These are phyloP conservation scores for Drosophila gaucha DNA, from an alignment of 2,888 invertebrate species.

Conservation along the genomic window DNA sequence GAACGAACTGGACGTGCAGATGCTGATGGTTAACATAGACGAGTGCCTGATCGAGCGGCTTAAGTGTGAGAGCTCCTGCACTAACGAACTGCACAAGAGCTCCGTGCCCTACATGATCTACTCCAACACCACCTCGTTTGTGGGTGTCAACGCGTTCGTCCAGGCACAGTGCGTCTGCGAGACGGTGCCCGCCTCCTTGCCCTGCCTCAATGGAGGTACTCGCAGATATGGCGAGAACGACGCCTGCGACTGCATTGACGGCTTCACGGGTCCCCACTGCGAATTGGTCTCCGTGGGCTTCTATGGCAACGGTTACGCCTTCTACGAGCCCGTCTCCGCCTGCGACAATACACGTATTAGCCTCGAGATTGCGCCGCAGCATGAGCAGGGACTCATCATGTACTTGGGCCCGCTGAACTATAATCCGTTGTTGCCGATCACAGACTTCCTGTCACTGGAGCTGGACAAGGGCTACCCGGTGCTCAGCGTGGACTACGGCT, in stretches of 20 bases:
- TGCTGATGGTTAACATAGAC: slow-evolving; percentile 95
- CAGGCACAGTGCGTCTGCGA: slow-evolving; percentile 91
- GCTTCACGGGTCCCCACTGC: slow-evolving; percentile 94
- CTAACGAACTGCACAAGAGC: slow-evolving; percentile 90
- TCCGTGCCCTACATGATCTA: slow-evolving; percentile 92
- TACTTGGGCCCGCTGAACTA: slow-evolving; percentile 93
- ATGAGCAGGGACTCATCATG: slow-evolving; percentile 93
- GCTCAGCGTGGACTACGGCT: slow-evolving; percentile 94
- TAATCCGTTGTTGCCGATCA: slow-evolving; percentile 88
- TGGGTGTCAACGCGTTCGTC: slow-evolving; percentile 94
- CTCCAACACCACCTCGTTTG: slow-evolving; percentile 96
- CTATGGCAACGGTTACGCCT: slow-evolving; percentile 95
- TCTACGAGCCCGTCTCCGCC: slow-evolving; percentile 94
- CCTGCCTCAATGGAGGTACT: slow-evolving; percentile 92
- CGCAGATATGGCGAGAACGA: slow-evolving; percentile 87
- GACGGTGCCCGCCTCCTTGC: slow-evolving; percentile 52
- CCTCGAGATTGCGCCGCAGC: slow-evolving; percentile 91
- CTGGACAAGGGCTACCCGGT: slow-evolving; percentile 93
- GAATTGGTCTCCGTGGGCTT: slow-evolving; percentile 95
- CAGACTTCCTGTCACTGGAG: slow-evolving; percentile 96
- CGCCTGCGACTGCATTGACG: slow-evolving; percentile 91
- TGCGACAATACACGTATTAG: slow-evolving; percentile 94
- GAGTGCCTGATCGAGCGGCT: slow-evolving; percentile 93
- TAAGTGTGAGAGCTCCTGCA: slow-evolving; percentile 91
- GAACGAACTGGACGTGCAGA: slow-evolving; percentile 89